Evolutionary conservation across 2,797 vertebrate species (phyloP).

Genomic region (Sciurus vulgaris): DNA sequence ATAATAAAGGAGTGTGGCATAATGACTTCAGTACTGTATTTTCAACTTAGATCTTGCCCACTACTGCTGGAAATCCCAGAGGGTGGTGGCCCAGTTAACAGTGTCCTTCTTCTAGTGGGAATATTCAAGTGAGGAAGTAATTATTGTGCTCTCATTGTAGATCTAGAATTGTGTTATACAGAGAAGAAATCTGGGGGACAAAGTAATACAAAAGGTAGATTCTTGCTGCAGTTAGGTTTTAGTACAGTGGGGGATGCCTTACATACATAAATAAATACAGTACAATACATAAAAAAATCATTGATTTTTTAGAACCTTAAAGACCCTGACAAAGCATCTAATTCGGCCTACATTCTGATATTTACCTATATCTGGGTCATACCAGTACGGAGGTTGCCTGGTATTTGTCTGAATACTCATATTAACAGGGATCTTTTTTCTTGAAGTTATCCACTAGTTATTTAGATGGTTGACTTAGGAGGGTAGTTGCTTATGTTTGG

Average conservation of each 20-base stretch:
- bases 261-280: slow-evolving; percentile 15
- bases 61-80: slow-evolving; percentile 50
- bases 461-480: slow-evolving; percentile 41
- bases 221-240: slow-evolving; percentile 48
- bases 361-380: slow-evolving; percentile 6
- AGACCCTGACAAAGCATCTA: not conserved
- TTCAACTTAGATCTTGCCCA: slow-evolving; percentile 57
- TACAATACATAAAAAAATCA: not conserved
- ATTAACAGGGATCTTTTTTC: not conserved
- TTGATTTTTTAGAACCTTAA: slow-evolving; percentile 31
- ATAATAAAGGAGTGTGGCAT: not conserved
- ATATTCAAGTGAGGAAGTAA: slow-evolving; percentile 65
- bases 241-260: not conserved
- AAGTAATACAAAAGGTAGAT: slow-evolving; percentile 55
- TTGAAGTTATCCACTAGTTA: not conserved
- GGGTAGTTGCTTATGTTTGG: not conserved
- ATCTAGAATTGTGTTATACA: slow-evolving; percentile 19
- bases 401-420: slow-evolving; percentile 49
- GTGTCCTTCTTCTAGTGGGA: slow-evolving; percentile 33
- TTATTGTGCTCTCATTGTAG: slow-evolving; percentile 54
- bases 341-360: slow-evolving; percentile 49
- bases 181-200: not conserved
- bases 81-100: slow-evolving; percentile 36
- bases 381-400: not conserved
- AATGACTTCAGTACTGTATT: slow-evolving; percentile 41